These are phyloP conservation scores for Thaumetopoea pityocampa DNA, from an alignment of 1,140 invertebrate genomes.

Conservation along the genomic window DNA sequence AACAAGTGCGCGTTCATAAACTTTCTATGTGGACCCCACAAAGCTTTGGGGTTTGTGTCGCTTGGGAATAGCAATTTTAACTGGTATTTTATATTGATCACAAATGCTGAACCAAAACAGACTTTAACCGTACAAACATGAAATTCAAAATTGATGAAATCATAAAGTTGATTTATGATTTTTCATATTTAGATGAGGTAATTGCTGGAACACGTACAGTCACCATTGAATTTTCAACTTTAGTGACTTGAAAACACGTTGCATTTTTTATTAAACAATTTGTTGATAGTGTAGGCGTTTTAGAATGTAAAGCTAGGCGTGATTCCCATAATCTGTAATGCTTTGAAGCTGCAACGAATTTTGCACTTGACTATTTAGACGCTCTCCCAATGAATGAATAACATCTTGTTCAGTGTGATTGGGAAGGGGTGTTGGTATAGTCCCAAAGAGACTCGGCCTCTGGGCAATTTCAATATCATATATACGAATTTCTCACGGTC, in stretches of 20 bases:
- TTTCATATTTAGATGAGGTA: conserved; percentile 18
- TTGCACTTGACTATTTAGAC: conserved; percentile 57
- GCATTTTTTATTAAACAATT: conserved; percentile 10
- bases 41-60: conserved; percentile 55
- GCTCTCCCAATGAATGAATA: conserved; percentile 36
- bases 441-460: conserved; percentile 20
- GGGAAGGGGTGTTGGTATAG: conserved; percentile 35
- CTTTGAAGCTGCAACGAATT: conserved; percentile 53
- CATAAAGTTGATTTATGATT: conserved; percentile 15
- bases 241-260: conserved; percentile 4
- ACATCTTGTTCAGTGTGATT: conserved; percentile 59
- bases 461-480: conserved; percentile 27
- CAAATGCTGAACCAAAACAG: conserved; percentile 4
- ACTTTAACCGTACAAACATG: conserved; percentile 5
- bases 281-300: conserved; percentile 20
- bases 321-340: conserved; percentile 67
- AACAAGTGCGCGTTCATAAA: conserved; percentile 66
- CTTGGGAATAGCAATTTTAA: conserved; percentile 53
- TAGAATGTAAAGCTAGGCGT: conserved; percentile 35
- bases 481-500: conserved; percentile 35
- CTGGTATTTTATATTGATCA: conserved; percentile 46
- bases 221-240: conserved; percentile 15
- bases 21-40: conserved; percentile 54
- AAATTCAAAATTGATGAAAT: conserved; percentile 15
- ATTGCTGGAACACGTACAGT: conserved; percentile 22